phyloP scores from a whole-genome alignment of 2,888 invertebrate species.

The Ethmia dodecea region DNA sequence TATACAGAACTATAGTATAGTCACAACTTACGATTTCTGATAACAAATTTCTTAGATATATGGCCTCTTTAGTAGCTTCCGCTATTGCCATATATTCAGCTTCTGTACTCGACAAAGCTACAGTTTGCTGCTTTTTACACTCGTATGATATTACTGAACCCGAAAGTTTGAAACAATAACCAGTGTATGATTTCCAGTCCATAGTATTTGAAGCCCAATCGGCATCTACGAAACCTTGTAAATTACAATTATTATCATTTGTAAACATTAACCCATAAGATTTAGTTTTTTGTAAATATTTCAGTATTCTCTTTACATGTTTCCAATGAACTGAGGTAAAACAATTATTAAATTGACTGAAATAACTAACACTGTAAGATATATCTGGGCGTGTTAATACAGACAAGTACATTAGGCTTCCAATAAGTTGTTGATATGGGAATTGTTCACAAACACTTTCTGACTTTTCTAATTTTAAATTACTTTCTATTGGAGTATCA shows the following conservation, averaged over 20 bases:
- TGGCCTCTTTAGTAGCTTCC: constrained; percentile 12
- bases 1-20: neutral
- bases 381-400: constrained; percentile 8
- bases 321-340: constrained; percentile 6
- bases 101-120: constrained; percentile 10
- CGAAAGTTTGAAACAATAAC: constrained; percentile 2
- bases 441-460: neutral
- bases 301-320: constrained; percentile 8
- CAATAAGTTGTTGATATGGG: constrained; percentile 13
- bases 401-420: constrained; percentile 13
- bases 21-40: constrained; percentile 3
- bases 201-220: constrained; percentile 10
- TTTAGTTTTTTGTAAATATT: constrained; percentile 11
- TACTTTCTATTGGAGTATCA: constrained; percentile 15
- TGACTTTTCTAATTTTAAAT: constrained; percentile 12
- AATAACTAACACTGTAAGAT: neutral
- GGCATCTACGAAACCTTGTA: constrained; percentile 12
- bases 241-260: constrained; percentile 2
- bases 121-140: constrained; percentile 10
- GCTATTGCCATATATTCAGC: constrained; percentile 11
- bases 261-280: constrained; percentile 7
- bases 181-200: constrained; percentile 15
- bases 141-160: constrained; percentile 9
- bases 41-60: constrained; percentile 10
- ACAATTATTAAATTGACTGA: constrained; percentile 14